A percentile compares a stretch with the other conserved stretches of the same genome.
Conservation (phyloP, 2,888 invertebrate genomes). For the Flexamia atlantica region DNA sequence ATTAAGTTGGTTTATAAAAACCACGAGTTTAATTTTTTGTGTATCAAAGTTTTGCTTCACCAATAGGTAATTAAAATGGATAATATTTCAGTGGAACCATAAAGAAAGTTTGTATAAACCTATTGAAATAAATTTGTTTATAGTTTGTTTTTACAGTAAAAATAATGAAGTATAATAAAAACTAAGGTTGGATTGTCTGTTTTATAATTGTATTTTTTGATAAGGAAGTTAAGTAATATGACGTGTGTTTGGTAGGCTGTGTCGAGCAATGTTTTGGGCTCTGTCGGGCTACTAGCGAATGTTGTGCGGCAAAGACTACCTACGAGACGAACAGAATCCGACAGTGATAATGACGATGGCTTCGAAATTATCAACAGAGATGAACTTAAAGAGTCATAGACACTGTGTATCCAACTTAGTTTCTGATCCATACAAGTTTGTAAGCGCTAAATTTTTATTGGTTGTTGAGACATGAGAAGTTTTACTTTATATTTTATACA, state of each 20-base stretch:
- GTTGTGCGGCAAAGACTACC: slow-evolving; percentile 37
- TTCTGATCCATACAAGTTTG: neutral
- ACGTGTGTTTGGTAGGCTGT: slow-evolving; percentile 37
- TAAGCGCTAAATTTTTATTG: neutral
- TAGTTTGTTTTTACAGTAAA: no score
- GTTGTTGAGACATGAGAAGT: neutral
- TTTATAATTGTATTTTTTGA: no score
- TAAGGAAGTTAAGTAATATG: no score
- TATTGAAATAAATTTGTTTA: neutral
- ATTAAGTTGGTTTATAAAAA: no score
- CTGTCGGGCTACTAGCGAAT: slow-evolving; percentile 43
- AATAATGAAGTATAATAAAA: no score
- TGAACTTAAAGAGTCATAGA: slow-evolving; percentile 24
- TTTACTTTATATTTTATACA: slow-evolving; percentile 13
- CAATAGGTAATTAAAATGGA: no score
- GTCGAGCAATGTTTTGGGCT: slow-evolving; percentile 42
- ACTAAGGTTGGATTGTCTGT: no score
- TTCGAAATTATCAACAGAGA: slow-evolving; percentile 61
- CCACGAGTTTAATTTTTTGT: no score
- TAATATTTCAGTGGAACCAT: no score
- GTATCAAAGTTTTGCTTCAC: no score
- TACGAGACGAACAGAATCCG: slow-evolving; percentile 33
- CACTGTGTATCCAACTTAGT: neutral
- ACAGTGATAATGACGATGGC: slow-evolving; percentile 45
- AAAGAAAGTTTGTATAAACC: neutral